Evolutionary conservation across 2,888 invertebrate genomes (phyloP).

Genomic region (Eutolmus rufibarbis): DNA sequence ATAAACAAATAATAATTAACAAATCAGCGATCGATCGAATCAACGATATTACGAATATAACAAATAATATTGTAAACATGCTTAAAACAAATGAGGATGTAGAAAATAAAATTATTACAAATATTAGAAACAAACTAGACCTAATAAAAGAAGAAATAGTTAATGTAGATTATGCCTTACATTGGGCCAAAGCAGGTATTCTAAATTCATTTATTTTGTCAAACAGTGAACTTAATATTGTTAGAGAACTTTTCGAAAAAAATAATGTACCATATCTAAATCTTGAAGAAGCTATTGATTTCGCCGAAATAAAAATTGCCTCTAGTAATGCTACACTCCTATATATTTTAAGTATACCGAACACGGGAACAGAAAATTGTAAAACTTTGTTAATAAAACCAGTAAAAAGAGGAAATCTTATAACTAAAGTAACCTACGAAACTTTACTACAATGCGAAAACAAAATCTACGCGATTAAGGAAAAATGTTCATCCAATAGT

Average conservation of each 20-base stretch:
- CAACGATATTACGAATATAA: not conserved
- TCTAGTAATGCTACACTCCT: not conserved
- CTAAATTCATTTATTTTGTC: conserved; percentile 5
- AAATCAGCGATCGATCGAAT: conserved; percentile 14
- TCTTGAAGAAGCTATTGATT: conserved; percentile 6
- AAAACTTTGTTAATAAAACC: not conserved
- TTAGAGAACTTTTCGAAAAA: not conserved
- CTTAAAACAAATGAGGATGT: not conserved
- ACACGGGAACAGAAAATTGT: not conserved
- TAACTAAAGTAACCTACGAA: not conserved
- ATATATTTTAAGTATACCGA: conserved; percentile 4
- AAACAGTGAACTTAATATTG: not conserved
- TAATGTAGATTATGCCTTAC: not conserved
- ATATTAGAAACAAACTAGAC: not conserved
- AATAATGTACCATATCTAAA: conserved; percentile 11
- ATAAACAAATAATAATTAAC: conserved; percentile 18
- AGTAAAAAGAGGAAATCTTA: not conserved
- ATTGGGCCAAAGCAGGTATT: not conserved
- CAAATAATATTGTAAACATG: not conserved
- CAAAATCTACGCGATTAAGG: not conserved
- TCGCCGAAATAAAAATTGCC: not conserved
- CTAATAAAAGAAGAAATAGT: conserved; percentile 11
- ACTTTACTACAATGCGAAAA: not conserved
- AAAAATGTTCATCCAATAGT: not conserved
- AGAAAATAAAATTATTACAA: not conserved